Evolutionary conservation across 2,797 vertebrate species (phyloP).

Genomic region (Sebastes alutus): DNA sequence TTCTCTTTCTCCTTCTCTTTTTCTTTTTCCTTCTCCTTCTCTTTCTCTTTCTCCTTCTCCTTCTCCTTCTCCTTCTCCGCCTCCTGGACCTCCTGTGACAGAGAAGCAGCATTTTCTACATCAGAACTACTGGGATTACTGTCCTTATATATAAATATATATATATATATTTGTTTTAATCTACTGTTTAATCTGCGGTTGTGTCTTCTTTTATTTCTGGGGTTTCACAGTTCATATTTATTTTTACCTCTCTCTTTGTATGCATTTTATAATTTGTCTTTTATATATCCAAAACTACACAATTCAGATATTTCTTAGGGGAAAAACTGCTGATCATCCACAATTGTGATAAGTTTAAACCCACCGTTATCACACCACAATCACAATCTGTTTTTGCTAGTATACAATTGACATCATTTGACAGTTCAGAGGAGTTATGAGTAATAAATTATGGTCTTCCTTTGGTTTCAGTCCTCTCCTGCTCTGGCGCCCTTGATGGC

Average conservation of each 20-base stretch:
- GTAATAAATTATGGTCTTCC: constrained; percentile 2
- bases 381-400: neutral
- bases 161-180: neutral
- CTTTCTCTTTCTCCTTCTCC: constrained; percentile 72
- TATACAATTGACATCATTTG: neutral
- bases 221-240: neutral
- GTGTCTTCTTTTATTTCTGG: neutral
- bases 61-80: constrained; percentile 56
- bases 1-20: constrained; percentile 74
- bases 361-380: neutral
- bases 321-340: neutral
- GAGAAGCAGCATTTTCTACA: neutral
- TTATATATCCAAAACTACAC: neutral
- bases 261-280: neutral
- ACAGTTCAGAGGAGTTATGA: neutral
- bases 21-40: constrained; percentile 79
- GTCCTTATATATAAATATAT: neutral
- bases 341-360: neutral
- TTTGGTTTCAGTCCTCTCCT: neutral
- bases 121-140: neutral
- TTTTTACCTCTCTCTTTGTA: neutral
- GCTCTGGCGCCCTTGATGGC: constrained; percentile 4
- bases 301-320: neutral
- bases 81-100: constrained; percentile 80
- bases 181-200: neutral